phyloP scores from a whole-genome alignment of 2,797 vertebrate genomes.

The Poecilia picta region DNA sequence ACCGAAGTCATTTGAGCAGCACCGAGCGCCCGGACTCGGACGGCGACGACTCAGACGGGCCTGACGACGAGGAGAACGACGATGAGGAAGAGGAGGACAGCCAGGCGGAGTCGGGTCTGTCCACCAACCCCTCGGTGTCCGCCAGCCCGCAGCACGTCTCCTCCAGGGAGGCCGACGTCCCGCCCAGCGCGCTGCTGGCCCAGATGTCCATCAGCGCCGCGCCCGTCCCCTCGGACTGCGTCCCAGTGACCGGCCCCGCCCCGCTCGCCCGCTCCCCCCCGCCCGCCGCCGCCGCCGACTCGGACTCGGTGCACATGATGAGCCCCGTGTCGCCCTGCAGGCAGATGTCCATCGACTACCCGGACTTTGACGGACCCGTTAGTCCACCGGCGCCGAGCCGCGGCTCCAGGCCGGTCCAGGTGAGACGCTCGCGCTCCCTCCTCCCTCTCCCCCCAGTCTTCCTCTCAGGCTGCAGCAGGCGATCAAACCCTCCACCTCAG shows the following conservation, averaged over 20 bases:
- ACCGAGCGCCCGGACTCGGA: constrained; percentile 90
- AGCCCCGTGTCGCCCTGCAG: constrained; percentile 85
- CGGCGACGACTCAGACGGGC: constrained; percentile 93
- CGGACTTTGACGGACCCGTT: constrained; percentile 80
- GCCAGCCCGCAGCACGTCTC: constrained; percentile 93
- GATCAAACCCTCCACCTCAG: constrained; percentile 34
- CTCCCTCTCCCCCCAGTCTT: constrained; percentile 26
- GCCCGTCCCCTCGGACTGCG: constrained; percentile 59
- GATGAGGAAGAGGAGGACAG: constrained; percentile 98
- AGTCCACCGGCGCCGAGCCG: constrained; percentile 73
- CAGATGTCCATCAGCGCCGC: constrained; percentile 90
- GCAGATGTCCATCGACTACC: constrained; percentile 94
- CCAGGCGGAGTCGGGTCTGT: constrained; percentile 92
- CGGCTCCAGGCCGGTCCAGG: constrained; percentile 73
- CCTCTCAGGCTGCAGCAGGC: not conserved
- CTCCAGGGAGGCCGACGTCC: constrained; percentile 82
- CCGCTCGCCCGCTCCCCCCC: constrained; percentile 55
- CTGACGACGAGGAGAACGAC: constrained; percentile 94
- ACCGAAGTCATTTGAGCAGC: constrained; percentile 85
- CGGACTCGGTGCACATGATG: constrained; percentile 75
- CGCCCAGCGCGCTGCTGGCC: constrained; percentile 90
- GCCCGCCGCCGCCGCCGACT: constrained; percentile 70
- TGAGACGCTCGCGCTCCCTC: constrained; percentile 66
- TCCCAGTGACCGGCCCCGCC: too few species aligned
- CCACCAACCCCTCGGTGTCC: constrained; percentile 91